Percentiles rank a stretch among this genome's conserved stretches.
These are phyloP conservation scores for Pachycephala philippinensis DNA, from an alignment of 2,113 vertebrate species.

Conservation along the genomic window DNA sequence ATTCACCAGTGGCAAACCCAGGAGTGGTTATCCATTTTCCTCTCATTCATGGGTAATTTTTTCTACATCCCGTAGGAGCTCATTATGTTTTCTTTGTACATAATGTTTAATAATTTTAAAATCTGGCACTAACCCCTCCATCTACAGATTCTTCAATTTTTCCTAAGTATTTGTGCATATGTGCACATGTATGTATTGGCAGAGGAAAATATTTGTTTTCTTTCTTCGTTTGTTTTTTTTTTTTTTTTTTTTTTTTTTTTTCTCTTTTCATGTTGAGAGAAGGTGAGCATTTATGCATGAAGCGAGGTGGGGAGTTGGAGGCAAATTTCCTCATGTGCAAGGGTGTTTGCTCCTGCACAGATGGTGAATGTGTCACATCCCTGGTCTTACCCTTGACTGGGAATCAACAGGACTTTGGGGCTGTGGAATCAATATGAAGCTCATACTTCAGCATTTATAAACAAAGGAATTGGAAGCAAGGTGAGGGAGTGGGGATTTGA, in stretches of 20 bases:
- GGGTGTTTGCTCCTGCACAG: not conserved
- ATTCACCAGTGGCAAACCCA: conserved; percentile 52
- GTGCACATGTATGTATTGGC: not conserved
- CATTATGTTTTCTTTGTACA: conserved; percentile 51
- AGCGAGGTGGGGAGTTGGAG: not conserved
- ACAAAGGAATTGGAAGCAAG: not conserved
- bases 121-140: not conserved
- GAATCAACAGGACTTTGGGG: not conserved
- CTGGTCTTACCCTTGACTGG: not conserved
- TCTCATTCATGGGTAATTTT: conserved; percentile 36
- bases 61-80: conserved; percentile 24
- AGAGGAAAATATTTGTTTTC: not conserved
- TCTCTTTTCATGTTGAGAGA: not conserved
- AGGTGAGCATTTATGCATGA: not conserved
- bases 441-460: not conserved
- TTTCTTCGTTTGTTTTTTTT: not conserved
- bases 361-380: not conserved
- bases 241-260: too few relatives aligned
- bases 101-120: conserved; percentile 39
- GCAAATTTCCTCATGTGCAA: not conserved
- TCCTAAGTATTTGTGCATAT: not conserved
- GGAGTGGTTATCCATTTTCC: conserved; percentile 49
- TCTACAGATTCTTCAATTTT: not conserved
- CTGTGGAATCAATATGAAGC: not conserved
- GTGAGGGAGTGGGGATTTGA: not conserved